Evolutionary conservation across 2,888 invertebrate species (phyloP).

Genomic region (Chydorus sphaericus): DNA sequence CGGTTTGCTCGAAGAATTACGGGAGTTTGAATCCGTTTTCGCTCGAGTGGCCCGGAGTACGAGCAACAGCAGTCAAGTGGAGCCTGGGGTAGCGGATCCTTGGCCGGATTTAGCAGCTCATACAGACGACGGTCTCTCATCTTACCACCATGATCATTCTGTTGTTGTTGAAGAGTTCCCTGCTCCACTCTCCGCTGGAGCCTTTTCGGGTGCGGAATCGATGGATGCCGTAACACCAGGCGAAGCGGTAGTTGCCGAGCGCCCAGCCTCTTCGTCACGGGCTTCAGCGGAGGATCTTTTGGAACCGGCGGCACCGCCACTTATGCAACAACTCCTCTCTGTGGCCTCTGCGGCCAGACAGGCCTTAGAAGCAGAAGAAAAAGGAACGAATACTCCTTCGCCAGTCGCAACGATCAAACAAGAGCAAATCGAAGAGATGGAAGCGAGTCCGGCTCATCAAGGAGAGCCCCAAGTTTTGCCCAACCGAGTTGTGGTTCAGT

Average conservation of each 20-base stretch:
- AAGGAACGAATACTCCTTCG: not conserved
- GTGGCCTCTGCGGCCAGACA: slow-evolving; percentile 12
- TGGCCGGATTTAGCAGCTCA: slow-evolving; percentile 6
- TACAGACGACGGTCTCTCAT: not conserved
- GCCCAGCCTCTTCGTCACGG: not conserved
- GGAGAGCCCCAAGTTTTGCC: not conserved
- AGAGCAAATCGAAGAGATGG: not conserved
- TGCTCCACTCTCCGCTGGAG: not conserved
- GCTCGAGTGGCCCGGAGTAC: slow-evolving; percentile 45
- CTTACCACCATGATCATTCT: not conserved
- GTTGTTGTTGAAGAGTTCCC: not conserved
- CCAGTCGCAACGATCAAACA: not conserved
- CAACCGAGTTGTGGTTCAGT: not conserved
- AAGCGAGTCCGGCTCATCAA: not conserved
- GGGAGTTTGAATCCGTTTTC: slow-evolving; percentile 65
- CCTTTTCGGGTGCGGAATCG: not conserved
- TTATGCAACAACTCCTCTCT: slow-evolving; percentile 7
- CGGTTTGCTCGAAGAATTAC: slow-evolving; percentile 56
- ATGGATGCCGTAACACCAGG: not conserved
- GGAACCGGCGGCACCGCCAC: not conserved
- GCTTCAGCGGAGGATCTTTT: not conserved
- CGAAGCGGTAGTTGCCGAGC: not conserved
- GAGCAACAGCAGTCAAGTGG: slow-evolving; percentile 30
- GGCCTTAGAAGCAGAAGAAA: slow-evolving; percentile 10
- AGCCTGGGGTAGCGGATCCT: not conserved